These are phyloP conservation scores for Drosophila aldrichi DNA, from an alignment of 2,888 invertebrate genomes.

Conservation along the genomic window DNA sequence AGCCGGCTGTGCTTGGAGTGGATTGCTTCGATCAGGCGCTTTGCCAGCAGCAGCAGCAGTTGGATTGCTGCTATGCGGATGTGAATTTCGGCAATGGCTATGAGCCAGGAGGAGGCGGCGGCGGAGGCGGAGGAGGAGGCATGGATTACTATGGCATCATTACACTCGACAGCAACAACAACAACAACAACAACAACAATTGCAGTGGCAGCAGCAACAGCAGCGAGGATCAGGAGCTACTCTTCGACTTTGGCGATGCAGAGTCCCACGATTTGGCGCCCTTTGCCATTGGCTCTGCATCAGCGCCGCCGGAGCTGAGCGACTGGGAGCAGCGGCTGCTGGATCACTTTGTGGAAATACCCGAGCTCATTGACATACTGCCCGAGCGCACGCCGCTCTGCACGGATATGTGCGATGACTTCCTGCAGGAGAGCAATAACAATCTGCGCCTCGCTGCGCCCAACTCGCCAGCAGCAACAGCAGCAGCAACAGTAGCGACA, in stretches of 20 bases:
- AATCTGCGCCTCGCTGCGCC: conserved; percentile 70
- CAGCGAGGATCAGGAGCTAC: conserved; percentile 25
- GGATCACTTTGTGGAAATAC: conserved; percentile 84
- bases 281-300: conserved; percentile 1
- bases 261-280: conserved; percentile 21
- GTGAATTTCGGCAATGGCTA: conserved; percentile 41
- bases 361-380: conserved; percentile 82
- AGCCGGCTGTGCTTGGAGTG: conserved; percentile 34
- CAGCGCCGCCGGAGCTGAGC: conserved; percentile 67
- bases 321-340: conserved; percentile 84
- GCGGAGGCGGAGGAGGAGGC: no score
- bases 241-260: conserved; percentile 41
- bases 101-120: conserved; percentile 25
- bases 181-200: conserved; percentile 39
- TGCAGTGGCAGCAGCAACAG: neutral
- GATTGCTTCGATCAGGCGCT: conserved; percentile 20
- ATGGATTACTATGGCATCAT: conserved; percentile 70
- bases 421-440: conserved; percentile 86
- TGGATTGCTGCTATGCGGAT: conserved; percentile 58
- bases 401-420: conserved; percentile 87
- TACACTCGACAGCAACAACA: conserved; percentile 32
- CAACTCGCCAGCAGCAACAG: conserved; percentile 61
- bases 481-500: neutral
- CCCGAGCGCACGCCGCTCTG: conserved; percentile 87
- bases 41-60: conserved; percentile 4